phyloP scores from a whole-genome alignment of 2,888 invertebrate species.

The Gerris lacustris region DNA sequence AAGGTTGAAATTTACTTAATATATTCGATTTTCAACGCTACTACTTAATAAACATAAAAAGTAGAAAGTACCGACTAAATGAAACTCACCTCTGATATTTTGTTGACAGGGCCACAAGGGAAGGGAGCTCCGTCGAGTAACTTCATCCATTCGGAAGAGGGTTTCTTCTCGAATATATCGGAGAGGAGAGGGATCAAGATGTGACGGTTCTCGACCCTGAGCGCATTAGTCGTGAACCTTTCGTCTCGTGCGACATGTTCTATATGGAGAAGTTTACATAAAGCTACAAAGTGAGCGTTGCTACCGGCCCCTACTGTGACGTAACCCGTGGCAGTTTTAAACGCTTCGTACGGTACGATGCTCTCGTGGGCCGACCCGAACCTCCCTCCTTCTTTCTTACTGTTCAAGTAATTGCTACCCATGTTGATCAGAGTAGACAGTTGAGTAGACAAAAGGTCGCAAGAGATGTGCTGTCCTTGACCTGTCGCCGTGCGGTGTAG shows the following conservation, averaged over 20 bases:
- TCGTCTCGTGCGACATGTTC: slow-evolving; percentile 48
- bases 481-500: slow-evolving; percentile 64
- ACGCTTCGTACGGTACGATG: slow-evolving; percentile 88
- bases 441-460: slow-evolving; percentile 86
- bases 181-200: slow-evolving; percentile 52
- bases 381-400: slow-evolving; percentile 47
- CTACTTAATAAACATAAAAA: too few species aligned
- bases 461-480: slow-evolving; percentile 82
- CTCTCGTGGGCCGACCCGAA: slow-evolving; percentile 92
- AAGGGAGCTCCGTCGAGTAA: slow-evolving; percentile 62
- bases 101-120: slow-evolving; percentile 84
- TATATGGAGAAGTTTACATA: slow-evolving; percentile 53
- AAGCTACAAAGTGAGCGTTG: slow-evolving; percentile 60
- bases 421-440: slow-evolving; percentile 78
- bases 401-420: slow-evolving; percentile 80
- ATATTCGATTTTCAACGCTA: too few species aligned
- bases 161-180: slow-evolving; percentile 47
- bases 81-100: slow-evolving; percentile 50
- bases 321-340: slow-evolving; percentile 67
- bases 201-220: slow-evolving; percentile 62
- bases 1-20: too few species aligned
- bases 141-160: slow-evolving; percentile 60
- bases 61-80: too few species aligned
- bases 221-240: slow-evolving; percentile 57
- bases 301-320: slow-evolving; percentile 81